phyloP scores from a whole-genome alignment of 2,888 invertebrate genomes.

The Diarsia rubi region DNA sequence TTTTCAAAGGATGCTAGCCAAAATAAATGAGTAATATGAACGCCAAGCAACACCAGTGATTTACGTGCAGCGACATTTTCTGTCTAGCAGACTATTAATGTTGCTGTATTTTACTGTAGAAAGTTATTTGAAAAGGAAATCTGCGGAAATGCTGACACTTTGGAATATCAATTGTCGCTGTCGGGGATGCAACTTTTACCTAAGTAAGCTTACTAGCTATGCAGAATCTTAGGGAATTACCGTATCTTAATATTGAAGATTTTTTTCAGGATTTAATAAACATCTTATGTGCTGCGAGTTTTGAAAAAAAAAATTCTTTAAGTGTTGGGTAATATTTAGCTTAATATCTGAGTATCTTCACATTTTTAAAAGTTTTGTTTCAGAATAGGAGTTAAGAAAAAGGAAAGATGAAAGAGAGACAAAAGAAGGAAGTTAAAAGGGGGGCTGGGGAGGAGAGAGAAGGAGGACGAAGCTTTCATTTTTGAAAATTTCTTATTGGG shows the following conservation, averaged over 20 bases:
- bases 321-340: background rate
- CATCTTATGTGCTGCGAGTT: background rate
- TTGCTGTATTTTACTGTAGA: constrained; percentile 56
- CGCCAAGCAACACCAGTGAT: constrained; percentile 48
- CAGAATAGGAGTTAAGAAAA: background rate
- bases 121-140: constrained; percentile 59
- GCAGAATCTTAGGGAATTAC: background rate
- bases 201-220: background rate
- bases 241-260: background rate
- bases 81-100: constrained; percentile 64
- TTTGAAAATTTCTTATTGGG: no score
- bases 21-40: constrained; percentile 62
- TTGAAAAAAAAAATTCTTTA: background rate
- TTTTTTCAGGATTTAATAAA: background rate
- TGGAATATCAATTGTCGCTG: constrained; percentile 50
- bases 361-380: background rate
- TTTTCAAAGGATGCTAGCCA: constrained; percentile 50
- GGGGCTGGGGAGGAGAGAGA: no score
- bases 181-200: constrained; percentile 20
- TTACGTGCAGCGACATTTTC: constrained; percentile 61
- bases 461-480: no score
- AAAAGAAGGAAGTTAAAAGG: no score
- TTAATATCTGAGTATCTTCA: background rate
- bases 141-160: constrained; percentile 45
- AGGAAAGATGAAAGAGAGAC: no score